These are phyloP conservation scores for Oscarella lobularis DNA, from an alignment of 37 sponge, comb jelly and placozoan species.

Conservation along the genomic window DNA sequence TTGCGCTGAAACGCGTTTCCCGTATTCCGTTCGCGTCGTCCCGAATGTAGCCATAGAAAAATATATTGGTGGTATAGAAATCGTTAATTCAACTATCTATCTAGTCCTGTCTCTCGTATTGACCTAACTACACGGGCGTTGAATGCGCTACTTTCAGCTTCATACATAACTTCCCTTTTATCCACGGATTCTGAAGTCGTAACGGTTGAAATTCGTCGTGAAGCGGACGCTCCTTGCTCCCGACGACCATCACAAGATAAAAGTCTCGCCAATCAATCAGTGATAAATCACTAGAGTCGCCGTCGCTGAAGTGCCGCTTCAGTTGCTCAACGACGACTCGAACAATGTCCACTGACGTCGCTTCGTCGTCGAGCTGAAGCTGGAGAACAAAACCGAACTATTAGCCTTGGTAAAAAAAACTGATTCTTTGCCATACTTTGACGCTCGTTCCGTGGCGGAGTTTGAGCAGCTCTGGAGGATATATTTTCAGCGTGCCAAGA, in stretches of 20 bases:
- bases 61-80: too few species aligned
- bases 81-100: too few species aligned
- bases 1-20: too few species aligned
- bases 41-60: too few species aligned
- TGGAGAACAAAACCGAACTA: not conserved
- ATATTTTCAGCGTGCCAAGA: conserved; percentile 21
- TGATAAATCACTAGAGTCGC: not conserved
- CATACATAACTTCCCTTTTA: not conserved
- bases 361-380: not conserved
- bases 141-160: not conserved
- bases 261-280: not conserved
- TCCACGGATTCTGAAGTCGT: not conserved
- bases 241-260: not conserved
- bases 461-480: conserved; percentile 54
- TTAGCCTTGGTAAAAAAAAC: not conserved
- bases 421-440: conserved; percentile 24
- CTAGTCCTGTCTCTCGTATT: too few species aligned
- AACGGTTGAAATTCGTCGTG: not conserved
- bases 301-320: not conserved
- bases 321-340: not conserved
- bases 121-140: not conserved
- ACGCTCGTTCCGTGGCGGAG: conserved; percentile 60
- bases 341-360: not conserved
- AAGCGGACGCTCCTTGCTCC: not conserved
- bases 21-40: too few species aligned